Conservation (phyloP, 2,888 invertebrate species). For the Drosophila meridiana region DNA sequence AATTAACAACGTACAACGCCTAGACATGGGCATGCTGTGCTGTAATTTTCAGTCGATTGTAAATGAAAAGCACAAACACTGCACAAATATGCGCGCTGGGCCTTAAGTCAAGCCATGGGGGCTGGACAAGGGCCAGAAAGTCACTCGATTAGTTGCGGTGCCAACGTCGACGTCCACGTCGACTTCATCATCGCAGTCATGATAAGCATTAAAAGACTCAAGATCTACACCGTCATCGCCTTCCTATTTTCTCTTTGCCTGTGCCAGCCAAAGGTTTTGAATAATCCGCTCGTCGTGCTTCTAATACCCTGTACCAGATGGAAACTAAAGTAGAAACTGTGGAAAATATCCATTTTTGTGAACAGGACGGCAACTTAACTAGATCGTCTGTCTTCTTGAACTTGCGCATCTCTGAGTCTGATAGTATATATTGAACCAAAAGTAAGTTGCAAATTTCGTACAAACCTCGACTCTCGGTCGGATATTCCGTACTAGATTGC, state of each 20-base stretch:
- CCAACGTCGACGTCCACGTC: constrained; percentile 56
- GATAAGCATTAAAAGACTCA: constrained; percentile 74
- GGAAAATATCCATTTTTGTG: background rate
- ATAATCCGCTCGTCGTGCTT: constrained; percentile 54
- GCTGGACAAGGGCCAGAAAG: constrained; percentile 64
- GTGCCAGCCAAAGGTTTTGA: constrained; percentile 37
- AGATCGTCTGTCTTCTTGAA: too few relatives aligned
- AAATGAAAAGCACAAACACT: constrained; percentile 73
- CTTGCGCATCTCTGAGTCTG: background rate
- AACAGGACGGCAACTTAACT: background rate
- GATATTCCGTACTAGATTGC: background rate
- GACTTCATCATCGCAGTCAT: constrained; percentile 68
- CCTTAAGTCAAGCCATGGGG: constrained; percentile 50
- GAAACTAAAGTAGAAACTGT: too few relatives aligned
- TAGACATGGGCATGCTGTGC: constrained; percentile 50
- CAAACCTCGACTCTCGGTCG: background rate
- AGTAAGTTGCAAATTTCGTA: background rate
- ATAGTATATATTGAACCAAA: too few relatives aligned
- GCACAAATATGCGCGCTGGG: constrained; percentile 36
- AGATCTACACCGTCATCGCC: constrained; percentile 75
- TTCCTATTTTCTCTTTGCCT: constrained; percentile 45
- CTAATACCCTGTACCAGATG: constrained; percentile 3
- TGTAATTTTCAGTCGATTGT: constrained; percentile 66
- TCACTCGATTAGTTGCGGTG: constrained; percentile 78
- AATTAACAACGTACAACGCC: constrained; percentile 65